Evolutionary conservation across 1,140 invertebrate species (phyloP), one percentile per base, ranked within the genome.

Genomic region (Lanistes nyassanus): DNA sequence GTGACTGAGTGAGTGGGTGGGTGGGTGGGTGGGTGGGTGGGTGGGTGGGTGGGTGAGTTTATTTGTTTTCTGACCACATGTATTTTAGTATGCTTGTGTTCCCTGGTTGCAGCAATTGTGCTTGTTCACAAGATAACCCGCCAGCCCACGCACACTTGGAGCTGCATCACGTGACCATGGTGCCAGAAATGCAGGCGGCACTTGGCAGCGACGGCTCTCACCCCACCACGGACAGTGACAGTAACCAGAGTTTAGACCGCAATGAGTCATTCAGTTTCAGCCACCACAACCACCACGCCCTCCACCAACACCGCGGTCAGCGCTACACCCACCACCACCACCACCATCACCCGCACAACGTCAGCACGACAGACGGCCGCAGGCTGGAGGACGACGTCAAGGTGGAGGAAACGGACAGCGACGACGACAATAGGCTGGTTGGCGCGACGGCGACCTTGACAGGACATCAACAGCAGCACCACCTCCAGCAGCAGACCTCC

Each of bases 141-240:
- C 62, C 29, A 31, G 26, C 58, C 58, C 58, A 11, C 9, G 58
- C 58, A 62, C 39, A 11, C 16, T 31, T 51, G 53, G 23, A 4
- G 31, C 13, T 42, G n/a, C n/a, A 23, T 60, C 56, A 60, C 56
- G 56, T 60, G 56, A 60, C 56, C 56, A 70, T 70, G 68, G 51
- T 70, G 7, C 68, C 56, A 26, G 68, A 70, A 9, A 31, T 31
- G 37, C 70, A 39, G 55, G 19, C 13, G 16, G n/a, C 55, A 11
- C 37, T 72, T 7, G 70, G 70, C 56, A 72, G 70, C 37, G 70
- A 72, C 70, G 70, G 70, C 9, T 72, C 70, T 55, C 53, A 62
- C 36, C 16, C 70, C 55, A 60, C 26, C 55, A 72, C 55, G 7
- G 70, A 72, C 70, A 72, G 53, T 36, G 70, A 72, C 70, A 72